These are phyloP conservation scores for Coryphaenoides rupestris DNA, from an alignment of 2,113 vertebrate species.

Conservation along the genomic window DNA sequence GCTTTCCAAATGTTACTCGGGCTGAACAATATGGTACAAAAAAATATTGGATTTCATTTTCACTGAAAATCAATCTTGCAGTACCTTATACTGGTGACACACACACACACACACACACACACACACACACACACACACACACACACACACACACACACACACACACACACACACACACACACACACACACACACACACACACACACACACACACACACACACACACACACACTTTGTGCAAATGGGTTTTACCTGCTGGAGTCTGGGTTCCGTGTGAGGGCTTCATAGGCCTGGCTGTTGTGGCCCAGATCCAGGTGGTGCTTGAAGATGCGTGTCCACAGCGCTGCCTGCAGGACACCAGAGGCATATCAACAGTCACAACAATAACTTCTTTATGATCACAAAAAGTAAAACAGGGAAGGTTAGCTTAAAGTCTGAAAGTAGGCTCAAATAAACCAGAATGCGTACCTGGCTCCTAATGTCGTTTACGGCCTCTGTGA, in stretches of 20 bases:
- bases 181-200: too few species aligned
- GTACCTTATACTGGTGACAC: too few species aligned
- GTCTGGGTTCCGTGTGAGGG: constrained; percentile 91
- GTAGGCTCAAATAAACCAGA: not conserved
- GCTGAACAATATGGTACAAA: too few species aligned
- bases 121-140: not conserved
- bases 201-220: too few species aligned
- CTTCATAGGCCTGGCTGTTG: constrained; percentile 89
- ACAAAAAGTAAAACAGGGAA: not conserved
- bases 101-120: too few species aligned
- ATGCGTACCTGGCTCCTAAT: constrained; percentile 80
- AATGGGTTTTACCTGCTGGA: constrained; percentile 78
- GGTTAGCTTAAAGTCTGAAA: not conserved
- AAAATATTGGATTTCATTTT: too few species aligned
- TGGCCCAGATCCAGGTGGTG: constrained; percentile 95
- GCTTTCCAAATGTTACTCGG: not conserved
- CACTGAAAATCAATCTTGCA: too few species aligned
- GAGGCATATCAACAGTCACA: not conserved
- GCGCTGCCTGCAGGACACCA: constrained; percentile 77
- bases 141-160: too few species aligned
- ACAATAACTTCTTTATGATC: not conserved
- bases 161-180: too few species aligned
- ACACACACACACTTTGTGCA: too few species aligned
- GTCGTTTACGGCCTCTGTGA: constrained; percentile 82
- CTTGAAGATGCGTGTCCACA: constrained; percentile 94